phyloP scores from a whole-genome alignment of 2,888 invertebrate genomes.

The Pollenia angustigena region DNA sequence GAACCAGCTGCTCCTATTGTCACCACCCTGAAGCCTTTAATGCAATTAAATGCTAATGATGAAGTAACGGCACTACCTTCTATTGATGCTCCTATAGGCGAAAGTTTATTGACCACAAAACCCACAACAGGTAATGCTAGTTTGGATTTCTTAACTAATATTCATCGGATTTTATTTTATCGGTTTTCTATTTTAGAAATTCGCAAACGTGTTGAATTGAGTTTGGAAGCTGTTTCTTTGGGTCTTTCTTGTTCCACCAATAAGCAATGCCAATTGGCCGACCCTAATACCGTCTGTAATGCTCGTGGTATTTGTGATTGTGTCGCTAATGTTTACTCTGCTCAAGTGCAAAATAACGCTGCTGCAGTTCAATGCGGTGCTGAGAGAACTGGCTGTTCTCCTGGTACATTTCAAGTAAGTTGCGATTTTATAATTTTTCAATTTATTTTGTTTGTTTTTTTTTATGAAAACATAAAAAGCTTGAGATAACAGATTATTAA shows the following conservation, averaged over 20 bases:
- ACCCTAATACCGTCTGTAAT: conserved; percentile 90
- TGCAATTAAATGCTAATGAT: conserved; percentile 73
- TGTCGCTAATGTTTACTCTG: conserved; percentile 82
- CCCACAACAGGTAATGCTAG: conserved; percentile 73
- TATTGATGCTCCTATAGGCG: conserved; percentile 63
- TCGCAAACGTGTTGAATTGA: conserved; percentile 83
- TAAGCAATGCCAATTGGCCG: conserved; percentile 91
- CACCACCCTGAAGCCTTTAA: conserved; percentile 79
- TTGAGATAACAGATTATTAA: too few relatives aligned
- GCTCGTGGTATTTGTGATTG: conserved; percentile 89
- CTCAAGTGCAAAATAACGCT: conserved; percentile 84
- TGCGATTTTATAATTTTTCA: not conserved
- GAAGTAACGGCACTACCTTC: conserved; percentile 78
- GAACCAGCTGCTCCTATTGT: conserved; percentile 84
- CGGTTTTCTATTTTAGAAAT: conserved; percentile 76
- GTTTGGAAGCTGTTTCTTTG: conserved; percentile 87
- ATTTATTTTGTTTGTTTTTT: not conserved
- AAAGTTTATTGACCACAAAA: conserved; percentile 74
- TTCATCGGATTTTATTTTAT: not conserved
- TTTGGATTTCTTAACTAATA: not conserved
- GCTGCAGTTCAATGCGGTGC: conserved; percentile 88
- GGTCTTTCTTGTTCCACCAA: conserved; percentile 91
- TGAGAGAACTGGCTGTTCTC: conserved; percentile 90
- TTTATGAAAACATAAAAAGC: not conserved
- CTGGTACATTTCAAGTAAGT: conserved; percentile 91